Percentiles rank a stretch among this genome's conserved stretches.
phyloP scores from a whole-genome alignment of 2,113 vertebrate species.

The Tichodroma muraria region DNA sequence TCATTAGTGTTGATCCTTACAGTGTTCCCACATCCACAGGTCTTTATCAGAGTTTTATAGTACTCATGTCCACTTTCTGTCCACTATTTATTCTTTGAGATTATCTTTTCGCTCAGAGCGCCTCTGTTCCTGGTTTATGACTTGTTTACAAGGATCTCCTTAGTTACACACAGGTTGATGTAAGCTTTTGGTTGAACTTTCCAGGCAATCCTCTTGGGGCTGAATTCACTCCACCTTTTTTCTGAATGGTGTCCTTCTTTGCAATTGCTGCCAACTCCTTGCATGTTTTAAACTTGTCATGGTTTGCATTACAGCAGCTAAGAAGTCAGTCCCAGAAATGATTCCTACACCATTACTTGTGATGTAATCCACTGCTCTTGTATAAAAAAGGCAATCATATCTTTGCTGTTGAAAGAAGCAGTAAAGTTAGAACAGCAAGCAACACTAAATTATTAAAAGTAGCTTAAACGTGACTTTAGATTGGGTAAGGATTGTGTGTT shows the following conservation, averaged over 20 bases:
- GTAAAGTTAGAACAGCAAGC: background rate
- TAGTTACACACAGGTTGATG: background rate
- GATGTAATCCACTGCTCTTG: background rate
- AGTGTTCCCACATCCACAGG: constrained; percentile 18
- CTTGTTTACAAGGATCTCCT: constrained; percentile 34
- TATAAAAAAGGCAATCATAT: background rate
- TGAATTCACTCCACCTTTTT: constrained; percentile 20
- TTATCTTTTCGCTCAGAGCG: background rate
- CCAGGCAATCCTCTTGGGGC: background rate
- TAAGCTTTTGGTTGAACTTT: constrained; percentile 33
- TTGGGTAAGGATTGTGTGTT: background rate
- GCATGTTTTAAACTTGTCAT: background rate
- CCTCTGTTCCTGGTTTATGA: background rate
- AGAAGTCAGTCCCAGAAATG: background rate
- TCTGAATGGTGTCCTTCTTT: background rate
- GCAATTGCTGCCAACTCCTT: background rate
- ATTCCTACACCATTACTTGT: background rate
- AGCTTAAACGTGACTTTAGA: background rate
- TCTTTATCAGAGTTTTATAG: constrained; percentile 39
- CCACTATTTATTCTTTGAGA: background rate
- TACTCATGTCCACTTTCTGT: background rate
- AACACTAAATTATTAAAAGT: background rate
- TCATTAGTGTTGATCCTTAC: background rate
- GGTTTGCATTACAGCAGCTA: background rate
- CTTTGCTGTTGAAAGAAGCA: background rate